Evolutionary conservation across 1,140 invertebrate species (phyloP).

Genomic region (Dendrolimus punctatus): DNA sequence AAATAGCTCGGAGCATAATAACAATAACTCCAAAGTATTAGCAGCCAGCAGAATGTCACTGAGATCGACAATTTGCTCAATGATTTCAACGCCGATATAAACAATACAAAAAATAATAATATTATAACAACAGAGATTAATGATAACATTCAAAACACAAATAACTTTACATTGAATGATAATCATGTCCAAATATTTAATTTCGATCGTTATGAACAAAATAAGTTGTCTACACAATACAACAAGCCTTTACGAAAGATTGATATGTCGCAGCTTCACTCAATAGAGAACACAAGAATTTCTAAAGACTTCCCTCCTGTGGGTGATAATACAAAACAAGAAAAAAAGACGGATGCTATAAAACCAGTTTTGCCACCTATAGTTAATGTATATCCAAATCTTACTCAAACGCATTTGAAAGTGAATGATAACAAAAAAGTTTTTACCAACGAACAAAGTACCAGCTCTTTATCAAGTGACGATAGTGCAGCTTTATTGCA

Average conservation of each 20-base stretch:
- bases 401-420: constrained; percentile 63
- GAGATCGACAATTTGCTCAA: constrained; percentile 53
- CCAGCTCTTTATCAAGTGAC: constrained; percentile 67
- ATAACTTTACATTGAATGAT: constrained; percentile 32
- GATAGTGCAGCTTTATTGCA: constrained; percentile 69
- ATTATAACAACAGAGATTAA: constrained; percentile 2
- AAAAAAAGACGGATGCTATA: constrained; percentile 31
- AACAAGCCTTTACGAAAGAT: constrained; percentile 55
- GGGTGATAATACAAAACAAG: constrained; percentile 21
- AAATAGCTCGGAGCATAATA: constrained; percentile 47
- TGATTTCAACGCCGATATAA: constrained; percentile 41
- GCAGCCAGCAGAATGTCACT: constrained; percentile 40
- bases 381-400: constrained; percentile 61
- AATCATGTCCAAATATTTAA: constrained; percentile 67
- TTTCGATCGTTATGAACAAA: constrained; percentile 68
- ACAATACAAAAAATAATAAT: constrained; percentile 26
- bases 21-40: constrained; percentile 50
- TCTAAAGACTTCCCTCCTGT: constrained; percentile 55
- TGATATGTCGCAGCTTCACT: constrained; percentile 58
- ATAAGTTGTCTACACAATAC: constrained; percentile 45
- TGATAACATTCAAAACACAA: constrained; percentile 22
- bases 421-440: constrained; percentile 61
- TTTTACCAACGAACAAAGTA: constrained; percentile 66
- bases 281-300: constrained; percentile 61
- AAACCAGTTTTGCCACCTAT: constrained; percentile 43